phyloP scores from a whole-genome alignment of 2,797 vertebrate species.

The Netta rufina region DNA sequence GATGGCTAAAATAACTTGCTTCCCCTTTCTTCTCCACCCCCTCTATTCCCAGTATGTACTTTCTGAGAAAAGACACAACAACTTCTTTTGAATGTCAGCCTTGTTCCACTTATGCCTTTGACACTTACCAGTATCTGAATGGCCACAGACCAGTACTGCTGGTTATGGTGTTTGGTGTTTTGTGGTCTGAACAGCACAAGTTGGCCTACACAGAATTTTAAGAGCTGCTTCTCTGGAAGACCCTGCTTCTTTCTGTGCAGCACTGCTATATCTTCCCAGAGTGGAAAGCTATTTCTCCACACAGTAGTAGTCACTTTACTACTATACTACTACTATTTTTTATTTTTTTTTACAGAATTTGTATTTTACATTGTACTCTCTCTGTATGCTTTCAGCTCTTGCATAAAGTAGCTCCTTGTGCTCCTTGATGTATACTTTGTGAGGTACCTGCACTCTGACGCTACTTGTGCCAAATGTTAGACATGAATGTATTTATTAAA shows the following conservation, averaged over 20 bases:
- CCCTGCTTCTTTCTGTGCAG: not conserved
- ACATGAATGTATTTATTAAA: not conserved
- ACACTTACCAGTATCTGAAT: not conserved
- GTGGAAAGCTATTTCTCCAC: not conserved
- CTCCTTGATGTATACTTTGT: not conserved
- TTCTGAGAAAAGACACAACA: slow-evolving; percentile 1
- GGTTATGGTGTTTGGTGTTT: not conserved
- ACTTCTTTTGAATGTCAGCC: not conserved
- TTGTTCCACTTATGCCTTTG: not conserved
- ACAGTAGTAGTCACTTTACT: not conserved
- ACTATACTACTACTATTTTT: too few relatives aligned
- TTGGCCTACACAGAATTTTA: not conserved
- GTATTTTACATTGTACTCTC: not conserved
- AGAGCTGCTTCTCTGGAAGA: not conserved
- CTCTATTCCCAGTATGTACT: not conserved
- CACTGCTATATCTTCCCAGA: not conserved
- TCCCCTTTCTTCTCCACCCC: not conserved
- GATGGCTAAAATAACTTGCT: slow-evolving; percentile 40
- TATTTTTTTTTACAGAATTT: not conserved
- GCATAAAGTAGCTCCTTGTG: not conserved
- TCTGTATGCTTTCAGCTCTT: not conserved
- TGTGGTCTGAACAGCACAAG: not conserved
- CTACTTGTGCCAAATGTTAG: not conserved
- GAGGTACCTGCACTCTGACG: not conserved
- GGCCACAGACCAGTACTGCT: not conserved